Evolutionary conservation across 2,113 vertebrate species (phyloP).

Genomic region (Himantopus leucocephalus): DNA sequence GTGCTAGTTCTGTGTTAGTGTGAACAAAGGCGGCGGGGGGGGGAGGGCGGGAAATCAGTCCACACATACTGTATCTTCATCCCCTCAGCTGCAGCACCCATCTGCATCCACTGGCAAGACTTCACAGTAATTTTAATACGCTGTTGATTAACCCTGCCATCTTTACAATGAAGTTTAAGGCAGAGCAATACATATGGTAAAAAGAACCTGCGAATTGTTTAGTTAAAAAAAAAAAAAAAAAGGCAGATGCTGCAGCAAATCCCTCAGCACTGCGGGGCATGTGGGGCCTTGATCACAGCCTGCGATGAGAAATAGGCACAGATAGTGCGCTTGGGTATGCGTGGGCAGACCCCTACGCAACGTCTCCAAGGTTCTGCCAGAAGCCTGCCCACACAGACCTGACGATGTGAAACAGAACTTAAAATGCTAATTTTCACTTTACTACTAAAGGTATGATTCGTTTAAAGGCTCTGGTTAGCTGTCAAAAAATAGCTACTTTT

Average conservation of each 20-base stretch:
- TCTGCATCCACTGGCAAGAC: constrained; percentile 24
- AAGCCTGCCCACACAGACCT: constrained; percentile 40
- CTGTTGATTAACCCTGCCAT: neutral
- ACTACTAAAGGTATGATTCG: neutral
- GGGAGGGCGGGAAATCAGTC: neutral
- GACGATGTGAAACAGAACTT: neutral
- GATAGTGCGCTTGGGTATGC: neutral
- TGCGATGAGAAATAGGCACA: neutral
- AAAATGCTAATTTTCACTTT: constrained; percentile 20
- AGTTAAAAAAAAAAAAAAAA: neutral
- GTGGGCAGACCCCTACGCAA: constrained; percentile 32
- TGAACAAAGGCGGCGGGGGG: constrained; percentile 36
- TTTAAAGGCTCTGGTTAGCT: constrained; percentile 15
- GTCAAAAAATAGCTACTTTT: neutral
- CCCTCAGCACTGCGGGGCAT: constrained; percentile 20
- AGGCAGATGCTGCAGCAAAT: neutral
- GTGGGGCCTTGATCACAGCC: neutral
- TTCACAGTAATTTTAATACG: neutral
- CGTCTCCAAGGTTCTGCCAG: constrained; percentile 20
- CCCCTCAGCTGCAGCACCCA: constrained; percentile 26
- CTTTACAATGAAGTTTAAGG: neutral
- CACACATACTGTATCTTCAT: neutral
- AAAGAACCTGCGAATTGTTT: neutral
- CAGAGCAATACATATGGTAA: neutral
- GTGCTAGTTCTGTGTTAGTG: neutral